Conservation (phyloP, 2,113 vertebrate species). For the Thamnaconus septentrionalis region DNA sequence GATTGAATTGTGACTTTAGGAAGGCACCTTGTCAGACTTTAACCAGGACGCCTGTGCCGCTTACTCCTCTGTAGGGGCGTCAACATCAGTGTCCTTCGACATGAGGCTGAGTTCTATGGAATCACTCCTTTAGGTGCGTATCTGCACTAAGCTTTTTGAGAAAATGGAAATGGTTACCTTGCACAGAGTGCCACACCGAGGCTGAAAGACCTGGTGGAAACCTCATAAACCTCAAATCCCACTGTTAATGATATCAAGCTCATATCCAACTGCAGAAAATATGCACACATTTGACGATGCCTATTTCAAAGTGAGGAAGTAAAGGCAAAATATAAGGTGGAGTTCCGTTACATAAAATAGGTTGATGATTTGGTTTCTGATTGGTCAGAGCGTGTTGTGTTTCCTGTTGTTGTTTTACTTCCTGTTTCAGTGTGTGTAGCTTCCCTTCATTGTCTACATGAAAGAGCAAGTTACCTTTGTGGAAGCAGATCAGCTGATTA, state of each 20-base stretch:
- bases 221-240: no score
- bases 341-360: not conserved
- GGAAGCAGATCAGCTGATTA: slow-evolving; percentile 12
- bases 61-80: slow-evolving; percentile 81
- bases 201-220: no score
- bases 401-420: slow-evolving; percentile 47
- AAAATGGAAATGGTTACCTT: not conserved
- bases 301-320: no score
- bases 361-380: slow-evolving; percentile 12
- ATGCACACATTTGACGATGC: no score
- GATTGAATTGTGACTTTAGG: not conserved
- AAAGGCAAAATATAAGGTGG: no score
- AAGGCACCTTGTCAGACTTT: not conserved
- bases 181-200: not conserved
- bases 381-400: not conserved
- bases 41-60: not conserved
- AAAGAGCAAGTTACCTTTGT: slow-evolving; percentile 31
- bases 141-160: not conserved
- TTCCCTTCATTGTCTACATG: slow-evolving; percentile 54
- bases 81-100: slow-evolving; percentile 92
- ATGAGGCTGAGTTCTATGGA: slow-evolving; percentile 98
- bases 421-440: slow-evolving; percentile 51
- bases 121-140: slow-evolving; percentile 93
- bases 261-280: no score
- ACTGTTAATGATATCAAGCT: no score